A percentile compares a stretch with the other conserved stretches of the same genome.
Conservation (phyloP, 2,113 vertebrate genomes). For the Glaucomys volans region DNA sequence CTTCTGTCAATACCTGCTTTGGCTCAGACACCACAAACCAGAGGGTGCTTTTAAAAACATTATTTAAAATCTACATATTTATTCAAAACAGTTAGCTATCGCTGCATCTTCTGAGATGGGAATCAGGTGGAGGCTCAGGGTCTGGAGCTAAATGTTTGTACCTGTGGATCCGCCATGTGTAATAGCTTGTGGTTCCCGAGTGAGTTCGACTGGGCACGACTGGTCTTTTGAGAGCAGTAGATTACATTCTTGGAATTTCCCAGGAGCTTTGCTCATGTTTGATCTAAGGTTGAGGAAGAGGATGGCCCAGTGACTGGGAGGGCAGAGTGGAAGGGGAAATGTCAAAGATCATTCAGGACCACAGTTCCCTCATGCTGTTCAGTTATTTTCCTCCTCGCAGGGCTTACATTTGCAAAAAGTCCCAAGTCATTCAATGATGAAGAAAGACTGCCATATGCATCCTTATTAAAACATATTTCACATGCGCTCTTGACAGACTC, state of each 20-base stretch:
- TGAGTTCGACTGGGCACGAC: not conserved
- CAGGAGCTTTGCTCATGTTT: not conserved
- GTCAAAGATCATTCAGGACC: not conserved
- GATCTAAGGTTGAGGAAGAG: not conserved
- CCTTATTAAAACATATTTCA: not conserved
- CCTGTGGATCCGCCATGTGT: fast-evolving
- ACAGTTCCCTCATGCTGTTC: not conserved
- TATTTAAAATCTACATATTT: conserved; percentile 75
- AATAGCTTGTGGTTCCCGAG: not conserved
- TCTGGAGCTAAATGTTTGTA: not conserved
- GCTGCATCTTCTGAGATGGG: not conserved
- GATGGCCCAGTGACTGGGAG: not conserved
- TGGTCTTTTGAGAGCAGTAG: not conserved
- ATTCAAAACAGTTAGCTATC: conserved; percentile 62
- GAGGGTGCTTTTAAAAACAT: conserved; percentile 73
- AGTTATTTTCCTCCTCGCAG: not conserved
- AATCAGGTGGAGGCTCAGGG: not conserved
- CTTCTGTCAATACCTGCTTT: conserved; percentile 77
- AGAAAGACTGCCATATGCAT: not conserved
- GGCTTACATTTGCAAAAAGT: not conserved
- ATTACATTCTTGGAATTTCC: not conserved
- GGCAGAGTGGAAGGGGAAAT: not conserved
- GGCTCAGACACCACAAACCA: conserved; percentile 71
- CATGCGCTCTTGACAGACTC: not conserved
- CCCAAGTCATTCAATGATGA: not conserved